Percentiles rank a stretch among this genome's conserved stretches.
Conservation (phyloP, 2,888 invertebrate genomes). For the Melipona beecheii region DNA sequence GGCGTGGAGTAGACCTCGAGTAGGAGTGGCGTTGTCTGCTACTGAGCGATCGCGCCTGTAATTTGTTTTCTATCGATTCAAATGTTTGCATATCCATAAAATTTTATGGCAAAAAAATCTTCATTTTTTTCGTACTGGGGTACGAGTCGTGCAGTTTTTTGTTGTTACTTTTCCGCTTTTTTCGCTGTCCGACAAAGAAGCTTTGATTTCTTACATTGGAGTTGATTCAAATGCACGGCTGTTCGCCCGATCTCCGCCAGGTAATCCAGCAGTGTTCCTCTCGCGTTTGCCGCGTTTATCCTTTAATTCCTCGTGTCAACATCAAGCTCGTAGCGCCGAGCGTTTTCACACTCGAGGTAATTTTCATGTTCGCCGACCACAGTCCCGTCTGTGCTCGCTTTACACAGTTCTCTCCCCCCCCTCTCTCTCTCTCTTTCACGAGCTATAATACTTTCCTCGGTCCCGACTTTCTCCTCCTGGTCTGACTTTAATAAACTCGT, state of each 20-base stretch:
- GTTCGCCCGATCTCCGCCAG: not conserved
- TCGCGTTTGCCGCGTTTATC: constrained; percentile 28
- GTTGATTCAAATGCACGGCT: not conserved
- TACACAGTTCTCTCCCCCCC: not conserved
- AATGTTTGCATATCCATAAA: too few species aligned
- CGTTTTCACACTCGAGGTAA: constrained; percentile 33
- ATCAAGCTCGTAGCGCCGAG: not conserved
- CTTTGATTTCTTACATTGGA: not conserved
- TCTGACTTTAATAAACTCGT: constrained; percentile 5
- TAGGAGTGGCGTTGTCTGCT: too few species aligned
- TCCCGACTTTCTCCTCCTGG: too few species aligned
- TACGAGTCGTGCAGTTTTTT: too few species aligned
- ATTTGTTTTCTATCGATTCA: too few species aligned
- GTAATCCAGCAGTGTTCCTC: constrained; percentile 25
- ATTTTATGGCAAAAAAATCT: too few species aligned
- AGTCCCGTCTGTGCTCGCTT: not conserved
- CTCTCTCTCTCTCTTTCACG: not conserved
- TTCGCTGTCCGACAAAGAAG: accelerated
- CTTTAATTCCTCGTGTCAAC: constrained; percentile 46
- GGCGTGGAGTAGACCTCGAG: too few species aligned
- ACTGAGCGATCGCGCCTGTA: too few species aligned
- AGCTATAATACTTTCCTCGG: not conserved
- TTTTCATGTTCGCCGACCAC: constrained; percentile 37
- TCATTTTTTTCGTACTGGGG: too few species aligned
- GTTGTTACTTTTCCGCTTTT: too few species aligned